These are phyloP conservation scores for Vulpes lagopus DNA, from an alignment of 2,113 vertebrate genomes.

Conservation along the genomic window DNA sequence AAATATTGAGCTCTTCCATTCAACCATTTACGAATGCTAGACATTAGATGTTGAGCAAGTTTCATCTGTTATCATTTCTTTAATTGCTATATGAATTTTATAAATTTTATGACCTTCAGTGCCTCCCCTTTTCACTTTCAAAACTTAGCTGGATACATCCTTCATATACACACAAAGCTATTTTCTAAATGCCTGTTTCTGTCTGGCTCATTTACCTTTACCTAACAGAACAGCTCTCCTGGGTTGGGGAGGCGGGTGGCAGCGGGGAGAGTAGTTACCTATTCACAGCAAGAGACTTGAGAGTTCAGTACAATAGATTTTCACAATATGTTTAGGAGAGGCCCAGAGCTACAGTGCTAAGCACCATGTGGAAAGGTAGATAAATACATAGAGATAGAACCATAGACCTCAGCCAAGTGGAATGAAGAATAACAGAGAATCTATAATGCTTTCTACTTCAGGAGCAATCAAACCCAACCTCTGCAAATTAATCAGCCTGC, in stretches of 20 bases:
- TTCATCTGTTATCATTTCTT: conserved; percentile 50
- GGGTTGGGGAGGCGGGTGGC: background rate
- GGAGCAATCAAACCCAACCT: conserved; percentile 66
- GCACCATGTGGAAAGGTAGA: conserved; percentile 54
- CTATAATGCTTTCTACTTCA: conserved; percentile 69
- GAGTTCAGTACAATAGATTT: conserved; percentile 64
- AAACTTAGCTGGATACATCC: conserved; percentile 16
- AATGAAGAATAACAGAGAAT: conserved; percentile 65
- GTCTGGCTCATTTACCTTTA: conserved; percentile 63
- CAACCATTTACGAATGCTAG: background rate
- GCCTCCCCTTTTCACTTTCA: conserved; percentile 55
- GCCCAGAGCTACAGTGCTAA: background rate
- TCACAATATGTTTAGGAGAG: conserved; percentile 44
- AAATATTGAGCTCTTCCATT: background rate
- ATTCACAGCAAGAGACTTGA: conserved; percentile 51
- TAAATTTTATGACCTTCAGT: conserved; percentile 49
- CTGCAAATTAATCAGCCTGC: conserved; percentile 72
- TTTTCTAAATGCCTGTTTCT: conserved; percentile 60
- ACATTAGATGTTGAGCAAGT: background rate
- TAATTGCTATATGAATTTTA: conserved; percentile 33
- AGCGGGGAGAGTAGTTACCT: background rate
- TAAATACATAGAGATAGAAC: conserved; percentile 63
- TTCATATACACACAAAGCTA: conserved; percentile 41
- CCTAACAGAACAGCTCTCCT: conserved; percentile 51
- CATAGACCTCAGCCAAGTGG: conserved; percentile 53